Percentiles rank a stretch among this genome's conserved stretches.
Conservation (phyloP, 2,113 vertebrate genomes). For the Epinephelus cyanopodus region DNA sequence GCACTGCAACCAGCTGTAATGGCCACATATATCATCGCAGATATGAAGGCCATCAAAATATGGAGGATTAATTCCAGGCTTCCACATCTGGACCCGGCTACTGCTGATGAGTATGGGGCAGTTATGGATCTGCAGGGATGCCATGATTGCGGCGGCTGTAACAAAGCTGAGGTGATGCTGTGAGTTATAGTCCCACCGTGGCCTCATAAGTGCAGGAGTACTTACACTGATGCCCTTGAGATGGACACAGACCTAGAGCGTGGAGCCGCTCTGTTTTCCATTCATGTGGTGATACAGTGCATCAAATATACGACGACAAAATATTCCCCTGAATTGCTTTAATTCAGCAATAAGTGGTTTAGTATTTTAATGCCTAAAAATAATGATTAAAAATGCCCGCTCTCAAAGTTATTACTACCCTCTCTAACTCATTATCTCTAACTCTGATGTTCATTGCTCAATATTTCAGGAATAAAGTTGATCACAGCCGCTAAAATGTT, state of each 20-base stretch:
- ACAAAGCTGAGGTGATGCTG: conserved; percentile 60
- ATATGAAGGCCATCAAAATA: conserved; percentile 75
- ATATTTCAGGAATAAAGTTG: conserved; percentile 56
- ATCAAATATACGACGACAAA: conserved; percentile 31
- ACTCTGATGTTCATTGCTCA: conserved; percentile 51
- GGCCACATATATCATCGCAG: conserved; percentile 66
- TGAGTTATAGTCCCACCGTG: conserved; percentile 71
- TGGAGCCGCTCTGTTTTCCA: conserved; percentile 16
- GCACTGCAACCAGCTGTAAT: conserved; percentile 59
- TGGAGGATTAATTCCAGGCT: conserved; percentile 61
- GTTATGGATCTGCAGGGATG: conserved; percentile 75
- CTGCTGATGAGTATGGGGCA: conserved; percentile 60
- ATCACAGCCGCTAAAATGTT: conserved; percentile 55
- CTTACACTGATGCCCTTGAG: conserved; percentile 68
- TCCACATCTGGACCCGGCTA: conserved; percentile 67
- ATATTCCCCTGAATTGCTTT: conserved; percentile 29
- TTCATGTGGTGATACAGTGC: not conserved
- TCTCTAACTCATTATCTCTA: conserved; percentile 54
- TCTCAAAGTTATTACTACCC: conserved; percentile 60
- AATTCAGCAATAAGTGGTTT: conserved; percentile 50
- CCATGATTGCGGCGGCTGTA: conserved; percentile 61
- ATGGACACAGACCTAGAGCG: conserved; percentile 36
- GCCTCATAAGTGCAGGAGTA: conserved; percentile 48
- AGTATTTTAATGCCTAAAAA: conserved; percentile 44
- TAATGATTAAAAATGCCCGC: conserved; percentile 41